Conservation (phyloP, 2,113 vertebrate genomes). For the Panthera uncia region DNA sequence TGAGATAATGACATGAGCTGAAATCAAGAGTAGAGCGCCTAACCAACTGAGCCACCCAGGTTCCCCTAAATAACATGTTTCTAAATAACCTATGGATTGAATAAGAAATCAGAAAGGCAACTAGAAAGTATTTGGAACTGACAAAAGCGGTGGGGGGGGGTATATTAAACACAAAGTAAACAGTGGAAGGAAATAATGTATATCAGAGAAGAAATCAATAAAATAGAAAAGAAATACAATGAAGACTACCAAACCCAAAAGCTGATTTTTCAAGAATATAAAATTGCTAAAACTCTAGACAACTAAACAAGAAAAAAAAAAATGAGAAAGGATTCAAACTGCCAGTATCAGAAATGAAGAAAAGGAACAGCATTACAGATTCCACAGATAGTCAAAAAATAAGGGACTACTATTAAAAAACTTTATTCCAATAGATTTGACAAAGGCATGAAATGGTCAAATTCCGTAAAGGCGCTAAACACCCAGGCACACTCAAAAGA, state of each 20-base stretch:
- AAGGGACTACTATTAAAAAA: neutral
- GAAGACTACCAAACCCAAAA: neutral
- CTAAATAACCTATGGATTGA: neutral
- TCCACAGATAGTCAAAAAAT: neutral
- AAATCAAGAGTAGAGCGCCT: no score
- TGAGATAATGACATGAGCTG: no score
- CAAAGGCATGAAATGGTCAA: neutral
- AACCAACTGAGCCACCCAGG: no score
- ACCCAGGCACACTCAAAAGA: neutral
- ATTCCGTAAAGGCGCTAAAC: neutral
- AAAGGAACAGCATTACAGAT: neutral
- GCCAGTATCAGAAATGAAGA: neutral
- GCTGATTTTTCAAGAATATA: neutral
- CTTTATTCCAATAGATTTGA: neutral
- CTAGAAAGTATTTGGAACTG: neutral
- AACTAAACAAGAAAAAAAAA: neutral
- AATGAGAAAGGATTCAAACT: neutral
- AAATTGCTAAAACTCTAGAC: neutral
- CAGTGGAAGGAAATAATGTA: neutral
- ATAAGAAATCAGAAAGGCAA: neutral
- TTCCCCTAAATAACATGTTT: neutral
- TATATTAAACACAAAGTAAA: neutral
- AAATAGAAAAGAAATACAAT: neutral
- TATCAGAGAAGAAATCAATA: neutral
- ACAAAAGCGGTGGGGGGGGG: neutral